phyloP scores from a whole-genome alignment of 2,888 invertebrate genomes.

The Clusia tigrina region DNA sequence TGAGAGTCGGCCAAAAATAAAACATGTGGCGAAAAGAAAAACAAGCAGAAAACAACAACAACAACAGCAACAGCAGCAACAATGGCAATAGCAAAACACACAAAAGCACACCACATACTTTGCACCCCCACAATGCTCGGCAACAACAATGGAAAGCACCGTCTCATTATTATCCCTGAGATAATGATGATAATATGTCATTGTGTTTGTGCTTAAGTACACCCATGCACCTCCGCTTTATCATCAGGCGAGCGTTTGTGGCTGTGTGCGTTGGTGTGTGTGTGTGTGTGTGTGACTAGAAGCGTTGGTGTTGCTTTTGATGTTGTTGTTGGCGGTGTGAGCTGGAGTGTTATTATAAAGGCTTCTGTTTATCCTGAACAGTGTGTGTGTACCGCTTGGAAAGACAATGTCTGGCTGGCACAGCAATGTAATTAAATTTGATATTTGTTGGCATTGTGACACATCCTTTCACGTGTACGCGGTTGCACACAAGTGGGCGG shows the following conservation, averaged over 20 bases:
- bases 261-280: not conserved
- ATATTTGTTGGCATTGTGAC: too few species aligned
- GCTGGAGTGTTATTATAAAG: too few species aligned
- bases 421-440: too few species aligned
- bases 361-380: too few species aligned
- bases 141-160: too few species aligned
- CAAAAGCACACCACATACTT: not conserved
- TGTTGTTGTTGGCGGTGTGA: not conserved
- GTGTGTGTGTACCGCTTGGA: too few species aligned
- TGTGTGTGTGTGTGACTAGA: not conserved
- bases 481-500: too few species aligned
- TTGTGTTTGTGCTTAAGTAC: too few species aligned
- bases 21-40: constrained; percentile 4
- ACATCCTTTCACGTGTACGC: too few species aligned
- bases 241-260: not conserved
- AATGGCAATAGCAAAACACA: not conserved
- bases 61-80: constrained; percentile 19
- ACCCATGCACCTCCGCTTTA: too few species aligned
- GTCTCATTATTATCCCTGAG: not conserved
- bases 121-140: too few species aligned
- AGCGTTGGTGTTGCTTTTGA: not conserved
- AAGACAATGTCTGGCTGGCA: too few species aligned
- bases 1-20: not conserved
- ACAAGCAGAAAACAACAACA: constrained; percentile 3
- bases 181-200: not conserved